Base-by-base conservation (phyloP, 2,888 invertebrate genomes). In the Steinernema carpocapsae region DNA sequence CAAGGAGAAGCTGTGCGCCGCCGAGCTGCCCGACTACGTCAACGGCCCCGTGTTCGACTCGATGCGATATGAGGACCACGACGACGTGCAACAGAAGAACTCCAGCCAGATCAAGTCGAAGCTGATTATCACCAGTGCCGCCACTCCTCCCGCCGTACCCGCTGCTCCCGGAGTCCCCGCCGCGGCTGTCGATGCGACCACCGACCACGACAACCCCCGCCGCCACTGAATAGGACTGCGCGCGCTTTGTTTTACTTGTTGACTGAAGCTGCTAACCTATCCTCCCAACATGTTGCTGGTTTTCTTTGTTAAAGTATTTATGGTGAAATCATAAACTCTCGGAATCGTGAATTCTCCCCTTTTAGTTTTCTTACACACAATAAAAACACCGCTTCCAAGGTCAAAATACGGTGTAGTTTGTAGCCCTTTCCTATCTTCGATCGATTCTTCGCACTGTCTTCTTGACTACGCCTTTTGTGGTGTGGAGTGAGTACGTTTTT, bases 1-100 rank as follows among this genome's bases (percentile, higher is more conserved):
- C 64, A 80, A 79, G 76, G 56, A 79, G 29, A 83, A 82, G 75
- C 76, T 83, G 42, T 29, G 79, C 70, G 70, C 72, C 17, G 83
- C 83, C 10, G 78, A 78, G 14, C 45, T 77, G 0, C 76, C 80
- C n/a, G 74, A 48, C 1, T 32, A 70, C 24, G 32, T 74, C 37
- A 24, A 48, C 26, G 42, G 70, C 22, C 74, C 37, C 52, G 72
- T 73, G 14, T 76, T 76, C 71, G 76, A 76, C 42, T 52, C 71
- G 19, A 71, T 80, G 26, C 70, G 72, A 14, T 79, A 76, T 72
- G 77, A 77, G 72, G 76, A 59, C n/a, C 80, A 80, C 51, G 64
- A 73, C 45, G 76, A 75, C 46, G 72, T 72, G 43, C 78, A 81
- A 42, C 48, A 48, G 29, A 79, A 79, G 72, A 48, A 45, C 10